Base-by-base conservation (phyloP, 2,888 invertebrate species). In the Heliothis peltigera region DNA sequence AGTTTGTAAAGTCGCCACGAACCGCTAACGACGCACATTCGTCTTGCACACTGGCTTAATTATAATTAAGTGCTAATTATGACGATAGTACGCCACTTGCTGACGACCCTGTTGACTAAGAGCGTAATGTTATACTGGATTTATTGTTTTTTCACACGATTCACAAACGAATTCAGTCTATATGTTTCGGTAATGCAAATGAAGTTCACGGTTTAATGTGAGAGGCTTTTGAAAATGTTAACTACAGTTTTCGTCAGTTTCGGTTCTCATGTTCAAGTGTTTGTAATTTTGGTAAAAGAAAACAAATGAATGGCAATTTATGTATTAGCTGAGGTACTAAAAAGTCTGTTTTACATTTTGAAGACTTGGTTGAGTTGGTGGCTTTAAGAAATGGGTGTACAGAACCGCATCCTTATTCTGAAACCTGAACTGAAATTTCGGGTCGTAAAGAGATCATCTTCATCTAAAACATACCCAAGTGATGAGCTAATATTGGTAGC, bases 41-140 rank as follows among this genome's bases (percentile, higher is more conserved):
- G 80, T 89, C 86, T 87, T 81, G 77, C 75, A 81, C 83, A 77
- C 77, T 76, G 66, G 77, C 83, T 84, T 87, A 85, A 87, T 88
- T 88, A 84, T 87, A 87, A 89, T 88, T 84, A 87, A 84, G 84
- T 87, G 89, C 79, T 89, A 88, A 90, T 88, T 87, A 89, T 82
- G 77, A 77, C 75, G 80, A 80, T 81, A 77, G 70, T 79, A 78
- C 77, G 72, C 79, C 79, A 81, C 77, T 80, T 76, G 70, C 78
- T 74, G 75, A 75, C 71, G 73, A 78, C 72, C 75, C 63, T 62
- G 61, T 68, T 84, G 77, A 85, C 66, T 77, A 81, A 82, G 78
- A 44, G 61, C 67, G 39, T 77, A 55, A 59, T 61, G 64, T 64
- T 66, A 70, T 55, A 55, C 47, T 61, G 51, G 66, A 80, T 69